Conservation (phyloP, 1,140 invertebrate genomes). For the Drosophila nebulosa region DNA sequence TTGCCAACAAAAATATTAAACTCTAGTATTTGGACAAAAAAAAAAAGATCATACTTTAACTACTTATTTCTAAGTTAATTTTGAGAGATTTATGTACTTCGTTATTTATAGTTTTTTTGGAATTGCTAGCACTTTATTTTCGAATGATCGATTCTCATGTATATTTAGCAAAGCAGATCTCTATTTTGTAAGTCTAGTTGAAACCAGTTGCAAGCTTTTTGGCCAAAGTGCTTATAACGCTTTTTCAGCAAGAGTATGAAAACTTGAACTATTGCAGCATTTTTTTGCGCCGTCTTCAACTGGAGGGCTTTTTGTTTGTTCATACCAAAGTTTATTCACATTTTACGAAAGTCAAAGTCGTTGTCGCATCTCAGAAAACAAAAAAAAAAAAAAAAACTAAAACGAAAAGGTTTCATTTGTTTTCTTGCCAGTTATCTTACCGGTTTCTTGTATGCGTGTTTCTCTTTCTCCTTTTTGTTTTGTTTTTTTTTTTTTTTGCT, state of each 20-base stretch:
- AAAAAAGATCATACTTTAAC: too few species aligned
- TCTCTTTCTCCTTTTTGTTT: slow-evolving; percentile 2
- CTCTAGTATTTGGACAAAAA: too few species aligned
- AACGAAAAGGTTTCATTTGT: slow-evolving; percentile 41
- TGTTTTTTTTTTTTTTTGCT: slow-evolving; percentile 17
- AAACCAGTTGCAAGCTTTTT: neutral
- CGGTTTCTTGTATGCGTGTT: slow-evolving; percentile 3
- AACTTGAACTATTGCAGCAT: slow-evolving; percentile 76
- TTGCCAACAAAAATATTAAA: too few species aligned
- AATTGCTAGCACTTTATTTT: too few species aligned
- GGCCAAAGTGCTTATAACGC: neutral
- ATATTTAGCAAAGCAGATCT: too few species aligned
- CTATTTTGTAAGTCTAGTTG: too few species aligned
- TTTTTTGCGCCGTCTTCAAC: slow-evolving; percentile 26
- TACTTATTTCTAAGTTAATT: too few species aligned
- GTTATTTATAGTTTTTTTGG: too few species aligned
- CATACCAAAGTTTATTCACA: slow-evolving; percentile 69
- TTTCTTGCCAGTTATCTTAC: slow-evolving; percentile 4
- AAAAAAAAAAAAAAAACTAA: neutral
- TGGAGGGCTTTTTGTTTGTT: slow-evolving; percentile 26
- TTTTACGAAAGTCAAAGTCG: slow-evolving; percentile 60
- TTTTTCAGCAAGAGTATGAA: slow-evolving; percentile 19
- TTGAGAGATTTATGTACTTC: too few species aligned
- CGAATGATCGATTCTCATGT: too few species aligned
- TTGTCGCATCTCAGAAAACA: slow-evolving; percentile 17